Evolutionary conservation across 1,140 invertebrate species (phyloP).

Genomic region (Diprion similis): DNA sequence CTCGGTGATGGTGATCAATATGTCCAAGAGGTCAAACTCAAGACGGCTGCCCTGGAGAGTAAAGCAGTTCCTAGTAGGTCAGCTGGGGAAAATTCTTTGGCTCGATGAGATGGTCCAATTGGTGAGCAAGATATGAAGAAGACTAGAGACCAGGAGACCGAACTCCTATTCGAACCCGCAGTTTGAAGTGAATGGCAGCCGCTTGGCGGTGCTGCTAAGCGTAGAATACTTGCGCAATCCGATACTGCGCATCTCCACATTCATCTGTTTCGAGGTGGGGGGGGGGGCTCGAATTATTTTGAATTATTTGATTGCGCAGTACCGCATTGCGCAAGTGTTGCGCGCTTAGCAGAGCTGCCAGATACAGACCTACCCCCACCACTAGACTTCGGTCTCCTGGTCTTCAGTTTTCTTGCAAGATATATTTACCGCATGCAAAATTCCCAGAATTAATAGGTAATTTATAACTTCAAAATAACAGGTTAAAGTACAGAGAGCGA

Average conservation of each 20-base stretch:
- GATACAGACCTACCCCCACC: too few relatives aligned
- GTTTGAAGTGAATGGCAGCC: too few relatives aligned
- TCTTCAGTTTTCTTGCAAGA: constrained; percentile 12
- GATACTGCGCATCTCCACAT: too few relatives aligned
- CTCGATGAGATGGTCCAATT: constrained; percentile 49
- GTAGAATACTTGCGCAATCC: too few relatives aligned
- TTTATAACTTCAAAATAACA: constrained; percentile 26
- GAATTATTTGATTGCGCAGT: too few relatives aligned
- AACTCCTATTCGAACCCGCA: too few relatives aligned
- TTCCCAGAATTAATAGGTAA: background rate
- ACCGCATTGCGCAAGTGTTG: too few relatives aligned
- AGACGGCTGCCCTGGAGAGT: constrained; percentile 64
- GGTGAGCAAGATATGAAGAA: constrained; percentile 22
- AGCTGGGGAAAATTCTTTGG: constrained; percentile 61
- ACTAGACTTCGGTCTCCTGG: background rate
- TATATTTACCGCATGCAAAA: background rate
- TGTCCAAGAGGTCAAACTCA: constrained; percentile 60
- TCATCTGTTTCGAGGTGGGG: too few relatives aligned
- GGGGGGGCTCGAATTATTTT: too few relatives aligned
- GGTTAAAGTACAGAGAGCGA: constrained; percentile 47
- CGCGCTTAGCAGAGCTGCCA: too few relatives aligned
- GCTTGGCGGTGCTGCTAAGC: too few relatives aligned
- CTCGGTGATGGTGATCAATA: constrained; percentile 68
- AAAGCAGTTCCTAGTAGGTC: constrained; percentile 62
- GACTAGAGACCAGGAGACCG: too few relatives aligned